These are phyloP conservation scores for Periophthalmus modestus DNA, from an alignment of 2,113 vertebrate genomes.

Conservation along the genomic window DNA sequence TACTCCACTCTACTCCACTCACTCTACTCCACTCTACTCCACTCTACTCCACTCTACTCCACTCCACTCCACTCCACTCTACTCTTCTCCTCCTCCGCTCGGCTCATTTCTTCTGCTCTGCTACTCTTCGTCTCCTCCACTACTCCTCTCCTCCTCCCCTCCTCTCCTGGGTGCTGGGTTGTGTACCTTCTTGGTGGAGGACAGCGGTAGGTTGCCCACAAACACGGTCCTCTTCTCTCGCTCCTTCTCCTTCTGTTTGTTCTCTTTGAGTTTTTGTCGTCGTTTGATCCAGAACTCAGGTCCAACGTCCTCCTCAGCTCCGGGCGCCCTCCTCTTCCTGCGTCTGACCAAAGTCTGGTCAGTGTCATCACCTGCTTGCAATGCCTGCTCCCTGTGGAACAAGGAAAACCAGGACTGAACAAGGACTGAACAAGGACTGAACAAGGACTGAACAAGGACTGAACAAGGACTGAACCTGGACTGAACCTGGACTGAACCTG, in stretches of 20 bases:
- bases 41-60: too few relatives aligned
- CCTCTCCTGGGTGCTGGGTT: not conserved
- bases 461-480: too few relatives aligned
- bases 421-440: too few relatives aligned
- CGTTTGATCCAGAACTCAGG: slow-evolving; percentile 40
- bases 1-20: too few relatives aligned
- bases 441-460: too few relatives aligned
- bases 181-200: slow-evolving; percentile 82
- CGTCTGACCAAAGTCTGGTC: slow-evolving; percentile 38
- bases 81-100: too few relatives aligned
- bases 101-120: too few relatives aligned
- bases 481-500: too few relatives aligned
- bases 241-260: slow-evolving; percentile 18
- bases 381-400: slow-evolving; percentile 76
- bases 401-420: not conserved
- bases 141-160: too few relatives aligned
- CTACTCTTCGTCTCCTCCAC: too few relatives aligned
- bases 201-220: slow-evolving; percentile 89
- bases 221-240: slow-evolving; percentile 79
- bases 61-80: too few relatives aligned
- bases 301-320: slow-evolving; percentile 15
- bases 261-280: slow-evolving; percentile 37
- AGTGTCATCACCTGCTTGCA: slow-evolving; percentile 81
- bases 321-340: not conserved
- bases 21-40: too few relatives aligned